phyloP scores from a whole-genome alignment of 2,888 invertebrate genomes.

The Chorisops tibialis region DNA sequence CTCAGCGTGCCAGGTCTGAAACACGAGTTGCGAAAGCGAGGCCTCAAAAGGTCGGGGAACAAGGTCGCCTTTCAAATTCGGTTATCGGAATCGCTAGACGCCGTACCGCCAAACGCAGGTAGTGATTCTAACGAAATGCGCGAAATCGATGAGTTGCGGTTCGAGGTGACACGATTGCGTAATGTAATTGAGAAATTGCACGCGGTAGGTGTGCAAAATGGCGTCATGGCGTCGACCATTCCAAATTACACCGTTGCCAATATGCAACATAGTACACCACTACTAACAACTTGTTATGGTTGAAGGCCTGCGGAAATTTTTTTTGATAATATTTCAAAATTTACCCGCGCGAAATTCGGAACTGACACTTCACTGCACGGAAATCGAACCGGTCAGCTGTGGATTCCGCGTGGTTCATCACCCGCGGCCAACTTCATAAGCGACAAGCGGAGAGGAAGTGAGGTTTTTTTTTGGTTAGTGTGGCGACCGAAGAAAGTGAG shows the following conservation, averaged over 20 bases:
- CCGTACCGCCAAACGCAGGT: neutral
- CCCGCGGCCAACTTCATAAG: too few species aligned
- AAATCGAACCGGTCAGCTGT: too few species aligned
- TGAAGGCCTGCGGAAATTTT: too few species aligned
- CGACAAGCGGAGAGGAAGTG: too few species aligned
- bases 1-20: constrained; percentile 1
- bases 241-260: neutral
- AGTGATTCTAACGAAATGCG: too few species aligned
- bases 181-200: neutral
- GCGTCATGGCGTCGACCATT: neutral
- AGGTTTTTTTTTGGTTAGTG: too few species aligned
- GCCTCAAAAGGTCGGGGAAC: too few species aligned
- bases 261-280: neutral
- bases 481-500: neutral
- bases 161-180: neutral
- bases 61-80: neutral
- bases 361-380: too few species aligned
- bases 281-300: neutral
- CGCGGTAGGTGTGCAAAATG: neutral
- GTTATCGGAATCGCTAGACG: constrained; percentile 1
- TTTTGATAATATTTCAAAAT: too few species aligned
- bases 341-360: too few species aligned
- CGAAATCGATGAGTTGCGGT: neutral
- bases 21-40: neutral
- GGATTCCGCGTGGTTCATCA: too few species aligned